A percentile compares a stretch with the other conserved stretches of the same genome.
phyloP scores from a whole-genome alignment of 2,797 vertebrate genomes.

The Periophthalmus magnuspinnatus region DNA sequence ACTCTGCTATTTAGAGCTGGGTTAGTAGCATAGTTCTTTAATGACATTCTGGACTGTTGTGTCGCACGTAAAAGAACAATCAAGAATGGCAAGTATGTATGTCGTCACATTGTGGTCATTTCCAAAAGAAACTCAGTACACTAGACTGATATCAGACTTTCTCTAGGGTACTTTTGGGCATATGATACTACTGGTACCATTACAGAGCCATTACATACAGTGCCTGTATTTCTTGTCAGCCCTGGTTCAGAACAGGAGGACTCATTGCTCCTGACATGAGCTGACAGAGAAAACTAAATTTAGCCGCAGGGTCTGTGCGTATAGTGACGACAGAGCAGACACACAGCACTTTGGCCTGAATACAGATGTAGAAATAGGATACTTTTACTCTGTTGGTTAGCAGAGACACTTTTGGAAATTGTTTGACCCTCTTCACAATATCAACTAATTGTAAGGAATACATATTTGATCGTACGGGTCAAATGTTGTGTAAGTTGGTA shows the following conservation, averaged over 20 bases:
- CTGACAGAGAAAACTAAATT: conserved; percentile 75
- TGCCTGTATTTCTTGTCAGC: conserved; percentile 43
- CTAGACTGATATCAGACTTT: background rate
- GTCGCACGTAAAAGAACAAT: background rate
- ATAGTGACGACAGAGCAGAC: conserved; percentile 62
- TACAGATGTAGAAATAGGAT: conserved; percentile 32
- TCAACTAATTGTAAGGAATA: too few species aligned
- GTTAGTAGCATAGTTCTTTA: background rate
- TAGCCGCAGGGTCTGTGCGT: conserved; percentile 64
- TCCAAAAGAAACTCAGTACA: conserved; percentile 7
- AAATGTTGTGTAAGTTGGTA: background rate
- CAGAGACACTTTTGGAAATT: background rate
- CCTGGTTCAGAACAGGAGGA: conserved; percentile 47
- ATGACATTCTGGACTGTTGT: background rate
- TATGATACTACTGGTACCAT: conserved; percentile 16
- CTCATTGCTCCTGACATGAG: conserved; percentile 58
- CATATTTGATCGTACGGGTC: background rate
- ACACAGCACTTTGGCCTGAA: conserved; percentile 43
- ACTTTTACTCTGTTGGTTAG: background rate
- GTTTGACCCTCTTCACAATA: background rate
- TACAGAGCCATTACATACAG: conserved; percentile 34
- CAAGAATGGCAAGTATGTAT: background rate
- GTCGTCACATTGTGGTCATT: conserved; percentile 2
- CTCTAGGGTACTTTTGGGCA: background rate
- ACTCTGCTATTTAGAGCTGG: too few species aligned